Evolutionary conservation across 1,140 invertebrate species (phyloP), one percentile per base, ranked within the genome.

Genomic region (Caenorhabditis brenneri): DNA sequence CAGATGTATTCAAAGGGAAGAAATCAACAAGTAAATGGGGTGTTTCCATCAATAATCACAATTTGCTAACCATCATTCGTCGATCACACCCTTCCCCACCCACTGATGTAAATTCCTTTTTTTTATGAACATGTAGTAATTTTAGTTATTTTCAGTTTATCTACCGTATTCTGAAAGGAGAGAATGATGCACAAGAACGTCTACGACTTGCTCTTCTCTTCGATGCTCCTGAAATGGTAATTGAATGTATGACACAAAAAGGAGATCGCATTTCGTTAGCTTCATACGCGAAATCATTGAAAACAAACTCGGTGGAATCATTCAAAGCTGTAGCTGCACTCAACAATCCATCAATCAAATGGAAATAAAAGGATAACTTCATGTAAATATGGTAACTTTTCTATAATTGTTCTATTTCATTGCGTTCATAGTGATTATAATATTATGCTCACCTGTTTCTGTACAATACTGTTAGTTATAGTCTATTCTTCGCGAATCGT

Each of bases 191-290:
- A 24, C 65, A 74, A 74, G 65, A 74, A 42, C 65, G 65, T 5
- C 65, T 74, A 5, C 65, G 65, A 9, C n/a, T 74, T 15, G 65
- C 65, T 42, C 65, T 74, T 24, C 65, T 74, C 9, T 74, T 74
- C 22, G 65, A 74, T 74, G 65, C 29, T 12, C 65, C 65, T 22
- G 65, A 74, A 74, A 74, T 74, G 65, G 65, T 74, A 6, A 74
- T 74, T n/a, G 65, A 74, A n/a, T 74, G 65, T 74, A 39, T 74
- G 65, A 74, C 65, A 42, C 65, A 74, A 15, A 74, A 74, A 74
- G 65, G 65, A n/a, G 65, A 74, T 24, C 5, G 65, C 7, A 22
- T 74, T 7, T 74, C 65, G 65, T n/a, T 74, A 6, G 65, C 65
- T 42, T 74, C 65, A 2, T 74, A 74, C 24, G 19, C 65, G 36